Evolutionary conservation across 2,888 invertebrate genomes (phyloP).

Genomic region (Epirrhoe tristata): DNA sequence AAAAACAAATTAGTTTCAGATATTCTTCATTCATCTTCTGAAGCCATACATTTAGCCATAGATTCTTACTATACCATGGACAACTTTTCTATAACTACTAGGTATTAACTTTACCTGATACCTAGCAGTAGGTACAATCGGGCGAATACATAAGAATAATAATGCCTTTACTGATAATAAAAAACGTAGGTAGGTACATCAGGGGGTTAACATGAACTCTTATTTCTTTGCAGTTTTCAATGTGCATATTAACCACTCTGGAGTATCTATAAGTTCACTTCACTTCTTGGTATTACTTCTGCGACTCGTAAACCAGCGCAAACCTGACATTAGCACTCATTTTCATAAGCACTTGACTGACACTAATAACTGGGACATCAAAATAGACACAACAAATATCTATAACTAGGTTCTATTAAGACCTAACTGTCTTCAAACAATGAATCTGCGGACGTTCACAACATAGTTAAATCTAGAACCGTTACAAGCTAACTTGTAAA

Average conservation of each 20-base stretch:
- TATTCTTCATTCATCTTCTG: neutral
- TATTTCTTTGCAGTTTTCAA: no score
- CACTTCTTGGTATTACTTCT: neutral
- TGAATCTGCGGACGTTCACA: slow-evolving; percentile 21
- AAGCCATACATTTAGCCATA: no score
- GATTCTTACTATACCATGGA: no score
- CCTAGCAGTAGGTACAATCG: no score
- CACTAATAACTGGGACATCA: slow-evolving; percentile 1
- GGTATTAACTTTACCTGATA: no score
- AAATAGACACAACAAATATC: slow-evolving; percentile 2
- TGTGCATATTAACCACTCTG: no score
- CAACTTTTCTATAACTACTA: no score
- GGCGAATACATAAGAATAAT: no score
- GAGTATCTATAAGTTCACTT: no score
- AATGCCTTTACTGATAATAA: no score
- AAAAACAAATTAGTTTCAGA: neutral
- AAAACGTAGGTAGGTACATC: no score
- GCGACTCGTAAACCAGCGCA: neutral
- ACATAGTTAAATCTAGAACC: slow-evolving; percentile 39
- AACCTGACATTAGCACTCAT: neutral
- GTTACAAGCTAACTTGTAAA: slow-evolving; percentile 36
- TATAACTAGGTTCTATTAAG: slow-evolving; percentile 30
- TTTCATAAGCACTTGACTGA: neutral
- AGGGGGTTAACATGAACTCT: no score
- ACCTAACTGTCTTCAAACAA: slow-evolving; percentile 40